phyloP scores from a whole-genome alignment of 1,140 invertebrate species.

The Cryptotermes secundus region DNA sequence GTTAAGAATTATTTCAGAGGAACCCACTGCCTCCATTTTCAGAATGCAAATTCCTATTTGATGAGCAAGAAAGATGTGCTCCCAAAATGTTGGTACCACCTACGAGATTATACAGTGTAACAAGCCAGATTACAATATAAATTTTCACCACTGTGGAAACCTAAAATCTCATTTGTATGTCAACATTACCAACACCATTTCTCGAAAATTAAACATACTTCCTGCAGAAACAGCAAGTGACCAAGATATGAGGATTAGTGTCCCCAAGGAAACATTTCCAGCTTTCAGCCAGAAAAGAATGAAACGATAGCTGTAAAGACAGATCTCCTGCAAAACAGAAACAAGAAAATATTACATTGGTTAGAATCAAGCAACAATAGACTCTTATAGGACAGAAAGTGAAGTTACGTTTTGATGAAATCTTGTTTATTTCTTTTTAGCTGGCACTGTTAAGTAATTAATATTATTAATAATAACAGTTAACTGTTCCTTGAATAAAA shows the following conservation, averaged over 20 bases:
- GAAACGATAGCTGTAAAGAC: constrained; percentile 14
- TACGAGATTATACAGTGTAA: no score
- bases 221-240: background rate
- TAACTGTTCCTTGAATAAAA: no score
- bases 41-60: no score
- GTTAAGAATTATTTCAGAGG: no score
- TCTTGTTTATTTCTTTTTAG: background rate
- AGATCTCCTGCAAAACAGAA: constrained; percentile 19
- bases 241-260: background rate
- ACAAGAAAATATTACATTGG: background rate
- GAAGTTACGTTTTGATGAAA: background rate
- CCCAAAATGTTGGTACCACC: no score
- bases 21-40: no score
- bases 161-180: background rate
- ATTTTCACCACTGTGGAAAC: no score
- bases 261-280: constrained; percentile 1
- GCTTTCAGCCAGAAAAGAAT: background rate
- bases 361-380: background rate
- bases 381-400: background rate
- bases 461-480: no score
- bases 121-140: no score
- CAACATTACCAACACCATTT: background rate
- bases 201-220: background rate
- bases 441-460: no score
- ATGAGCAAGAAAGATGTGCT: no score